Evolutionary conservation across 2,888 invertebrate species (phyloP).

Genomic region (Itoplectis maculator): DNA sequence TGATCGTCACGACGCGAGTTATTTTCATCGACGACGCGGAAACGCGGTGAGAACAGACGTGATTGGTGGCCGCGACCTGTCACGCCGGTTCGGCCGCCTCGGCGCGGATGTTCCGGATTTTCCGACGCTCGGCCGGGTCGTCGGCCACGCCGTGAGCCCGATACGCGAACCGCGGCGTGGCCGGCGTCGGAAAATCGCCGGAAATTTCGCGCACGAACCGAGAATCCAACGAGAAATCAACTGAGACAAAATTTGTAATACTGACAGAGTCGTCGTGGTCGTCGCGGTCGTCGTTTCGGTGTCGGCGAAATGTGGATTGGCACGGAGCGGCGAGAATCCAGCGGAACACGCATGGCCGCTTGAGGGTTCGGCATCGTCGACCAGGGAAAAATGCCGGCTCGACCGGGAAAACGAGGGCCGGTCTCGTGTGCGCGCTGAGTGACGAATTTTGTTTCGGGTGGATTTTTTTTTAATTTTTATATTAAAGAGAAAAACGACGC

Average conservation of each 20-base stretch:
- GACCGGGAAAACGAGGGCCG: conserved; percentile 4
- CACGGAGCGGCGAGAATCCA: not conserved
- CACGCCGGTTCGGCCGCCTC: conserved; percentile 59
- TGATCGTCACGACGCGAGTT: not conserved
- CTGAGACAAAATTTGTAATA: not conserved
- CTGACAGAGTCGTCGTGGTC: not conserved
- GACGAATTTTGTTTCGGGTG: conserved; percentile 32
- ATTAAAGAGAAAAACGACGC: not conserved
- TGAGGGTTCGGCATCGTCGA: not conserved
- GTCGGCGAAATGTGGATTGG: not conserved
- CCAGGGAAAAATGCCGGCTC: conserved; percentile 1
- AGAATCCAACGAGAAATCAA: too few relatives aligned
- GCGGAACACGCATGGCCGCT: conserved; percentile 1
- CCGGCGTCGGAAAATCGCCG: conserved; percentile 26
- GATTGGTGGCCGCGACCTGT: conserved; percentile 47
- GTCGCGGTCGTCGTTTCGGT: conserved; percentile 17
- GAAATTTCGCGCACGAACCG: not conserved
- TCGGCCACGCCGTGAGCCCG: conserved; percentile 2
- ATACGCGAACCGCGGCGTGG: too few relatives aligned
- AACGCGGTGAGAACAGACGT: conserved; percentile 41
- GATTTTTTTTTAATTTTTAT: conserved; percentile 9
- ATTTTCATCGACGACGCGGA: not conserved
- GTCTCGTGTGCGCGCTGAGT: conserved; percentile 29
- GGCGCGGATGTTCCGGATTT: conserved; percentile 47
- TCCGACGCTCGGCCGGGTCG: conserved; percentile 12